Conservation (phyloP, 2,888 invertebrate genomes). For the Dione vanillae region DNA sequence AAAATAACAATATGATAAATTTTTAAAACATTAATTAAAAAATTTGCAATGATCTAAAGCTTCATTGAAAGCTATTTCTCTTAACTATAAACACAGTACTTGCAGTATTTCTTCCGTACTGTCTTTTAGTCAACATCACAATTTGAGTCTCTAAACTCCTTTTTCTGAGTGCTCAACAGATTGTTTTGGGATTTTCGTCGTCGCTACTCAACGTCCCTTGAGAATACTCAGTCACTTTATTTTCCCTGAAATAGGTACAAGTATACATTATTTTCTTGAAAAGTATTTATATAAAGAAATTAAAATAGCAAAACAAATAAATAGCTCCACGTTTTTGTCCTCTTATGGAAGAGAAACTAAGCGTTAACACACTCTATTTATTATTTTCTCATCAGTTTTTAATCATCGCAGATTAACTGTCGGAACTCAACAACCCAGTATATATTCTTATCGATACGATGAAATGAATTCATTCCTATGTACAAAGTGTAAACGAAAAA, state of each 20-base stretch:
- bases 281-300: neutral
- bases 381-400: no score
- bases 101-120: conserved; percentile 4
- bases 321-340: neutral
- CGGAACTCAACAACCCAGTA: no score
- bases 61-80: neutral
- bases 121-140: conserved; percentile 17
- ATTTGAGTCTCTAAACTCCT: conserved; percentile 19
- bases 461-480: no score
- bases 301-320: neutral
- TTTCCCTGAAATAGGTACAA: conserved; percentile 1
- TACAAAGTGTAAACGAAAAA: no score
- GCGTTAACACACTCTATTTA: no score
- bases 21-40: no score
- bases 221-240: conserved; percentile 17
- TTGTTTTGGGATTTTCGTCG: conserved; percentile 30
- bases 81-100: neutral
- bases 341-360: no score
- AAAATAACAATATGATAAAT: no score
- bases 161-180: conserved; percentile 28
- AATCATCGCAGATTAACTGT: no score
- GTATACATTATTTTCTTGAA: neutral
- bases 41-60: no score
- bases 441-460: no score
- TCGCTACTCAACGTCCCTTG: conserved; percentile 15